Evolutionary conservation across 2,797 vertebrate genomes (phyloP).

Genomic region (Acrocephalus scirpaceus): DNA sequence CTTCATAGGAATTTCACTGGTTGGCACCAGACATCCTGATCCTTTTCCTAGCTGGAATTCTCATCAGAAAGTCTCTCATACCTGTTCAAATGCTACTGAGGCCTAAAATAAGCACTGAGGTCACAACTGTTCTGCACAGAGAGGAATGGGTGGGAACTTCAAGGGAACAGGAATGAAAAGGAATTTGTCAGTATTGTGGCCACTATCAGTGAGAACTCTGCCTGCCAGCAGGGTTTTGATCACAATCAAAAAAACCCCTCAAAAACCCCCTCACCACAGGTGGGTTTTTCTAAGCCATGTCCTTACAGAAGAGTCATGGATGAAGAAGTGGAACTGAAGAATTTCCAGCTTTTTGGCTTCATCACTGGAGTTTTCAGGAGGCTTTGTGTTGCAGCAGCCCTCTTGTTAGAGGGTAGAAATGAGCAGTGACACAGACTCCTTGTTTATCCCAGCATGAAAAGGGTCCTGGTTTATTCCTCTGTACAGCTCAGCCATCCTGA

Average conservation of each 20-base stretch:
- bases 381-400: not conserved
- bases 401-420: too few species aligned
- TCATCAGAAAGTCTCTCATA: not conserved
- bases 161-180: not conserved
- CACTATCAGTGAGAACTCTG: not conserved
- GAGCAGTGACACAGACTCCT: too few species aligned
- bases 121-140: not conserved
- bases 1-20: not conserved
- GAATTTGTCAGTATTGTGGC: not conserved
- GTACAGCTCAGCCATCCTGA: too few species aligned
- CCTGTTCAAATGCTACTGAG: not conserved
- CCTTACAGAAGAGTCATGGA: not conserved
- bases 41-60: not conserved
- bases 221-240: not conserved
- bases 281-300: not conserved
- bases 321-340: not conserved
- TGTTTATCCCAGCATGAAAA: too few species aligned
- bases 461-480: too few species aligned
- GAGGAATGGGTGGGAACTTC: not conserved
- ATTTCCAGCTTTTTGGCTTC: rapidly evolving
- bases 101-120: not conserved
- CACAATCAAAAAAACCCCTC: not conserved
- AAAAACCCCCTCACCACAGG: not conserved
- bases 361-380: not conserved
- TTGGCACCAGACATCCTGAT: not conserved